phyloP scores from a whole-genome alignment of 2,113 vertebrate genomes.

The Phalacrocorax brasilianus region DNA sequence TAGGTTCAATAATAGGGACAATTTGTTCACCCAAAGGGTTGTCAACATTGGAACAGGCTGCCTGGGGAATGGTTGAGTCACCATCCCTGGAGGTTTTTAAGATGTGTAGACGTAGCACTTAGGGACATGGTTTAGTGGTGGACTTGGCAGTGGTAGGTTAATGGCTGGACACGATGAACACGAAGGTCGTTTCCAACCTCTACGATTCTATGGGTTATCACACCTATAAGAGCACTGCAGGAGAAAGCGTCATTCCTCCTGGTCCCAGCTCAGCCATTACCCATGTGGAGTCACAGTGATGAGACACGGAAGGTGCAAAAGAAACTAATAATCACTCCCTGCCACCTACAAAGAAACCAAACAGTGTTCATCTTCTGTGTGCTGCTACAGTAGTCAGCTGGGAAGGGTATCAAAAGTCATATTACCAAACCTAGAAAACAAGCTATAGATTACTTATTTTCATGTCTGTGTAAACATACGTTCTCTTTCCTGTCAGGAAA shows the following conservation, averaged over 20 bases:
- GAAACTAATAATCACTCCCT: neutral
- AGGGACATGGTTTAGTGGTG: too few species aligned
- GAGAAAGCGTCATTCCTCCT: neutral
- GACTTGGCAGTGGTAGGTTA: too few species aligned
- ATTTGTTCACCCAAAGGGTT: too few species aligned
- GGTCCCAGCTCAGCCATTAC: neutral
- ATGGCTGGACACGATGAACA: too few species aligned
- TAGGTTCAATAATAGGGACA: too few species aligned
- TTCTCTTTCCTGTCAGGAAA: neutral
- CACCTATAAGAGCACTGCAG: neutral
- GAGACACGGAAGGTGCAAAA: neutral
- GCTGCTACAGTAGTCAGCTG: neutral
- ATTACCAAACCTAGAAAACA: neutral
- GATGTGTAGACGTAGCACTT: too few species aligned
- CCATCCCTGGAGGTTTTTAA: too few species aligned
- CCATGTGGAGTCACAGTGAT: neutral
- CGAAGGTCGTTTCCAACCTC: too few species aligned
- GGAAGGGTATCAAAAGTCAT: neutral
- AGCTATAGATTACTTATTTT: neutral
- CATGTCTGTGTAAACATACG: neutral
- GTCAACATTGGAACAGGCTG: too few species aligned
- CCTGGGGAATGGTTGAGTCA: too few species aligned
- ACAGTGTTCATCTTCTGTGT: neutral
- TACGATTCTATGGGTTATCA: too few species aligned
- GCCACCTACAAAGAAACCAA: neutral